Base-by-base conservation (phyloP, 2,888 invertebrate genomes). In the Actias luna region DNA sequence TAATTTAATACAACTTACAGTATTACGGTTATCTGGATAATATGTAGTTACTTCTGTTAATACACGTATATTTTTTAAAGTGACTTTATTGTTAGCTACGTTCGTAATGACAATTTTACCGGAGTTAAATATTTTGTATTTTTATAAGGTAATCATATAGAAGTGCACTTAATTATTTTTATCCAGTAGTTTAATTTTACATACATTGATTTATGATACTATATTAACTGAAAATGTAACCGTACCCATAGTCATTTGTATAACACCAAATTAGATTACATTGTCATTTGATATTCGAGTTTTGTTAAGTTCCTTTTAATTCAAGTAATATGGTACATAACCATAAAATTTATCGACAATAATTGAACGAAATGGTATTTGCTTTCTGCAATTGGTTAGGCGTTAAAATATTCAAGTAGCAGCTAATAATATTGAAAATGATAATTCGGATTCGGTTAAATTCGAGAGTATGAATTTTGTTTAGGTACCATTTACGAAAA, bases 311-410 rank as follows among this genome's bases (percentile, higher is more conserved):
- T 71, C 66, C 73, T 77, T 77, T 80, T 77, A 61, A 55, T 76
- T 68, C 67, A 72, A 69, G 78, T 83, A 78, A 82, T 80, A 71
- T 72, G 67, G 60, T 67, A 75, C 69, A 69, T 67, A 67, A 60
- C 66, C 71, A 74, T 84, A 82, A 85, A 85, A 55, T 83, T 84
- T 85, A 84, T 80, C 69, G 80, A 73, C 74, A 64, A 73, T 74
- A 70, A 76, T 76, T 79, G 76, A 66, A 65, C 60, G 67, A 72
- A 71, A 69, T 70, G 69, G 65, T 73, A 12, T 50, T 50, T 71
- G 62, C 72, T 65, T 62, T 57, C 58, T 39, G 62, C 31, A 14
- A 63, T 69, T 67, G 66, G 52, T 22, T 61, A 31, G 65, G 64
- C 58, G 60, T 61, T 69, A 67, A 73, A 69, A 68, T 62, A 60